Conservation (phyloP, 2,888 invertebrate genomes). For the Brachyopa scutellaris region DNA sequence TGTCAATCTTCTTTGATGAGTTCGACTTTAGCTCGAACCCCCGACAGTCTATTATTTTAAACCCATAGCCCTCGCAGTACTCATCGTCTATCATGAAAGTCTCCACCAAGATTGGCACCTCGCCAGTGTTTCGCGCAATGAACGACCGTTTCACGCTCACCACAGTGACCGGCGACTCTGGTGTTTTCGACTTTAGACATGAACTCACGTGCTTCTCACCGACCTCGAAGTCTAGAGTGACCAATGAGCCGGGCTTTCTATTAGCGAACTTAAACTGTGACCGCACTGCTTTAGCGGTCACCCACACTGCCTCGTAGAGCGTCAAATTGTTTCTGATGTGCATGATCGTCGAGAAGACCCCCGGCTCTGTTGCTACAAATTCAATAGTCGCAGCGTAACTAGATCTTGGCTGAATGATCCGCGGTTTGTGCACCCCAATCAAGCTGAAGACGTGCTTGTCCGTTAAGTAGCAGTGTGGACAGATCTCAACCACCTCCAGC, state of each 20-base stretch:
- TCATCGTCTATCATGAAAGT: slow-evolving; percentile 86
- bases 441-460: slow-evolving; percentile 79
- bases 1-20: slow-evolving; percentile 89
- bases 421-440: slow-evolving; percentile 75
- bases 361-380: slow-evolving; percentile 77
- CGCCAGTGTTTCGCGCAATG: slow-evolving; percentile 94
- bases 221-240: slow-evolving; percentile 91
- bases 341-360: slow-evolving; percentile 80
- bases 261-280: slow-evolving; percentile 95
- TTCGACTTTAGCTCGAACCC: slow-evolving; percentile 89
- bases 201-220: slow-evolving; percentile 84
- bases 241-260: slow-evolving; percentile 89
- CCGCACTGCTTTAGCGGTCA: slow-evolving; percentile 92
- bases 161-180: neutral
- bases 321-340: slow-evolving; percentile 94
- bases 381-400: slow-evolving; percentile 77
- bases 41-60: slow-evolving; percentile 88
- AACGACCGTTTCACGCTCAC: slow-evolving; percentile 91
- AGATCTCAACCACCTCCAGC: slow-evolving; percentile 79
- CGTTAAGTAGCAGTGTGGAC: slow-evolving; percentile 78
- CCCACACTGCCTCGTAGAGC: slow-evolving; percentile 91
- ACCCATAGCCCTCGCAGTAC: slow-evolving; percentile 90
- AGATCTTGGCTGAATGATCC: slow-evolving; percentile 76
- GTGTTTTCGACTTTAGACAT: slow-evolving; percentile 80
- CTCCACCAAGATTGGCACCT: slow-evolving; percentile 90